Evolutionary conservation across 1,140 invertebrate species (phyloP).

Genomic region (Lepidostoma basale): DNA sequence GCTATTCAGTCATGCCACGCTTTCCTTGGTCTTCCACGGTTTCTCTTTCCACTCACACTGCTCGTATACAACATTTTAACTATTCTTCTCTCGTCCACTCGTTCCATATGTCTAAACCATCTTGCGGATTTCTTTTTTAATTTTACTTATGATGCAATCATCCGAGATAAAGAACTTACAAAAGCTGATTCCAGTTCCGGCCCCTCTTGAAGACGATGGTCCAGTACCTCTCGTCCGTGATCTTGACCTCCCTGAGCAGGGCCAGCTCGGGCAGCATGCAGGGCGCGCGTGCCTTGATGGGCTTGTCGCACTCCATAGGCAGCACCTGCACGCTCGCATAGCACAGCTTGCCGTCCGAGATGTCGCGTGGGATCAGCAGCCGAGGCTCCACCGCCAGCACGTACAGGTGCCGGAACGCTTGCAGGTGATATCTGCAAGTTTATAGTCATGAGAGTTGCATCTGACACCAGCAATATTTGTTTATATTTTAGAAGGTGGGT

Average conservation of each 20-base stretch:
- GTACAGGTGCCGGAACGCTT: conserved; percentile 95
- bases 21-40: too few relatives aligned
- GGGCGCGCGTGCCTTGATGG: conserved; percentile 73
- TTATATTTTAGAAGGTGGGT: too few relatives aligned
- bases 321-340: conserved; percentile 78
- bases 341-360: conserved; percentile 78
- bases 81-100: too few relatives aligned
- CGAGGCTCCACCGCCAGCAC: conserved; percentile 90
- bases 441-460: neutral
- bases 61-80: too few relatives aligned
- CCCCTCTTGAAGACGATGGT: conserved; percentile 80
- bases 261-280: conserved; percentile 85
- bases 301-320: conserved; percentile 57
- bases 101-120: too few relatives aligned
- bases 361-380: conserved; percentile 84
- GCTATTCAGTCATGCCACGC: too few relatives aligned
- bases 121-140: too few relatives aligned
- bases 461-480: too few relatives aligned
- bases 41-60: too few relatives aligned
- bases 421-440: conserved; percentile 82
- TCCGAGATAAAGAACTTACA: conserved; percentile 63
- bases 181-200: conserved; percentile 82
- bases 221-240: conserved; percentile 88
- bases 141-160: too few relatives aligned
- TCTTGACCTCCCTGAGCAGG: conserved; percentile 74